phyloP scores from a whole-genome alignment of 2,888 invertebrate species.

The Eugnorisma glareosa region DNA sequence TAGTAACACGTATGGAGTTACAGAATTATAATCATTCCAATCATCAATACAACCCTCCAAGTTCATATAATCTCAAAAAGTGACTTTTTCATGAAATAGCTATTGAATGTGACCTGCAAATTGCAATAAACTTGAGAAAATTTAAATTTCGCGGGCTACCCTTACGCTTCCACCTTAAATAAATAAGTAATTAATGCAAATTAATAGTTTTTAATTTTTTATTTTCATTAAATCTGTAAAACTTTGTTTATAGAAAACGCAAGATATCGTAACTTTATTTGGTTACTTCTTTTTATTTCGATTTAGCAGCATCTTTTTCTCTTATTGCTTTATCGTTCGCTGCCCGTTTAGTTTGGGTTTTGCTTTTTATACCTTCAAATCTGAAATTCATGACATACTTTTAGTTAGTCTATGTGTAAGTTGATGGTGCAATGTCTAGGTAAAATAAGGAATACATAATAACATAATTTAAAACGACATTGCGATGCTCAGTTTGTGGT shows the following conservation, averaged over 20 bases:
- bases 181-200: constrained; percentile 14
- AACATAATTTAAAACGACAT: neutral
- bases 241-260: neutral
- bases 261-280: constrained; percentile 7
- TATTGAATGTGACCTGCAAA: too few relatives aligned
- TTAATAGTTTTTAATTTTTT: neutral
- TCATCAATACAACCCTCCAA: too few relatives aligned
- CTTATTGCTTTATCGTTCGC: constrained; percentile 81
- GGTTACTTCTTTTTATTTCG: constrained; percentile 46
- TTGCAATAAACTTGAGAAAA: too few relatives aligned
- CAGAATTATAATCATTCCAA: too few relatives aligned
- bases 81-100: too few relatives aligned
- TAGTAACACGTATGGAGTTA: too few relatives aligned
- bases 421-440: neutral
- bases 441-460: neutral
- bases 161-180: too few relatives aligned
- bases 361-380: constrained; percentile 80
- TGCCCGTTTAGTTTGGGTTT: constrained; percentile 77
- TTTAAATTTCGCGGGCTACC: too few relatives aligned
- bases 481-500: neutral
- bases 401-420: neutral
- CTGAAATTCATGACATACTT: constrained; percentile 69
- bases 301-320: constrained; percentile 63
- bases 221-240: constrained; percentile 14
- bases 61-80: too few relatives aligned